Percentiles rank a stretch among this genome's conserved stretches.
phyloP scores from a whole-genome alignment of 2,888 invertebrate genomes.

The Catocala nupta region DNA sequence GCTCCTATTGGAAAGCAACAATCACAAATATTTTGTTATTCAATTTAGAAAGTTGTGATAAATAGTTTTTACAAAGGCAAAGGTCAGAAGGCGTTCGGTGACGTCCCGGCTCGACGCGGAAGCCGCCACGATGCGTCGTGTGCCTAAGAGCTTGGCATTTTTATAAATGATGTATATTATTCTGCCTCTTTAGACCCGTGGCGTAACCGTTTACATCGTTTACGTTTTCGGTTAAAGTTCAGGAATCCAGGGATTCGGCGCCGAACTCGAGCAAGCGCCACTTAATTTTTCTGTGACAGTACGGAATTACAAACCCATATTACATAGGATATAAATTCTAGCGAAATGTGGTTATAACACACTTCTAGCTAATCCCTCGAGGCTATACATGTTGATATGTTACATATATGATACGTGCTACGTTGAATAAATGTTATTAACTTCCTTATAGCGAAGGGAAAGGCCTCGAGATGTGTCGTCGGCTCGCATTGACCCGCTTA shows the following conservation, averaged over 20 bases:
- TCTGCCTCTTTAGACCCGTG: too few relatives aligned
- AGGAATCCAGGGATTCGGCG: too few relatives aligned
- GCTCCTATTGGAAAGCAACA: slow-evolving; percentile 21
- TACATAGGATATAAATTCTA: too few relatives aligned
- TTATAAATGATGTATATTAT: slow-evolving; percentile 39
- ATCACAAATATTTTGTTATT: slow-evolving; percentile 25
- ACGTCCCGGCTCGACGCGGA: slow-evolving; percentile 18
- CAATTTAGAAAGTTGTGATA: slow-evolving; percentile 40
- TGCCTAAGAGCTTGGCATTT: slow-evolving; percentile 22
- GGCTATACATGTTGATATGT: too few relatives aligned
- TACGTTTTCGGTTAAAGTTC: too few relatives aligned
- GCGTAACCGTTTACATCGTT: too few relatives aligned
- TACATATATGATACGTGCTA: slow-evolving; percentile 14
- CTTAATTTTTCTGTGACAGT: too few relatives aligned
- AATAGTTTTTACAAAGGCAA: slow-evolving; percentile 27
- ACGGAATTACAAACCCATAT: too few relatives aligned
- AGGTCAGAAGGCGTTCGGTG: slow-evolving; percentile 25
- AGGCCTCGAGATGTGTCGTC: slow-evolving; percentile 68
- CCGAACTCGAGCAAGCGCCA: too few relatives aligned
- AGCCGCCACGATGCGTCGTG: slow-evolving; percentile 16
- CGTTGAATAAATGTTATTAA: slow-evolving; percentile 60
- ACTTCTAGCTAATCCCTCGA: too few relatives aligned
- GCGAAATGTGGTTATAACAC: too few relatives aligned
- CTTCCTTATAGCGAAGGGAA: slow-evolving; percentile 69
- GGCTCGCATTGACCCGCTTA: slow-evolving; percentile 76